Conservation (phyloP, 1,140 invertebrate genomes). For the Hetaerina americana region DNA sequence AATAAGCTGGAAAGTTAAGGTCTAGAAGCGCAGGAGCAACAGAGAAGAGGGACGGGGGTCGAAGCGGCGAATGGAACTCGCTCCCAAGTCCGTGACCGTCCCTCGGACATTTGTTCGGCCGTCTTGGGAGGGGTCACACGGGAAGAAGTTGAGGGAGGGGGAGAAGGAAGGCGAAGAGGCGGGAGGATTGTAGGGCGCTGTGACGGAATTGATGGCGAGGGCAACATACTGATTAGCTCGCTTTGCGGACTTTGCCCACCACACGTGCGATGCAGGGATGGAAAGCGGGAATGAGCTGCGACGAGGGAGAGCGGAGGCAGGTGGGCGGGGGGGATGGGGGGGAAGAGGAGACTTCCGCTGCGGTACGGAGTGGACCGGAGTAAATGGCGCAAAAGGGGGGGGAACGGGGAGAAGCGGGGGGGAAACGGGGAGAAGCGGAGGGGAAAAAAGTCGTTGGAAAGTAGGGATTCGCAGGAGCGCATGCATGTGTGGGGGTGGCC, state of each 20-base stretch:
- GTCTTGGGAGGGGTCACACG: background rate
- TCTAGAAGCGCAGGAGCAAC: background rate
- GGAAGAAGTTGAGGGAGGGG: background rate
- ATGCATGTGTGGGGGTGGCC: no score
- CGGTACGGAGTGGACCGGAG: background rate
- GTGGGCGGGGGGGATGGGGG: background rate
- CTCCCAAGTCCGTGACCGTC: background rate
- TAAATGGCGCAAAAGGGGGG: no score
- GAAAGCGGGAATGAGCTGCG: background rate
- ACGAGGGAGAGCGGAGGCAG: background rate
- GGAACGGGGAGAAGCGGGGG: background rate
- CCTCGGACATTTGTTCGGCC: background rate
- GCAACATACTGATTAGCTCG: background rate
- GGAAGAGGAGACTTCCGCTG: background rate
- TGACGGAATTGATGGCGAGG: background rate
- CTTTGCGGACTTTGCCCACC: background rate
- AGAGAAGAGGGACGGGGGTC: background rate
- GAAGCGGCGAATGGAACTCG: background rate
- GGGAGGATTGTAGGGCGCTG: no score
- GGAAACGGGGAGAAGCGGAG: background rate
- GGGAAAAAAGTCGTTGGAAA: background rate
- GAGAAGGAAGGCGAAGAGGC: background rate
- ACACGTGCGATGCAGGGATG: background rate
- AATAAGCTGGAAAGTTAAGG: no score
- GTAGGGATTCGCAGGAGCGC: no score